These are phyloP conservation scores for Herminia tarsipennalis DNA, from an alignment of 2,888 invertebrate genomes.

Conservation along the genomic window DNA sequence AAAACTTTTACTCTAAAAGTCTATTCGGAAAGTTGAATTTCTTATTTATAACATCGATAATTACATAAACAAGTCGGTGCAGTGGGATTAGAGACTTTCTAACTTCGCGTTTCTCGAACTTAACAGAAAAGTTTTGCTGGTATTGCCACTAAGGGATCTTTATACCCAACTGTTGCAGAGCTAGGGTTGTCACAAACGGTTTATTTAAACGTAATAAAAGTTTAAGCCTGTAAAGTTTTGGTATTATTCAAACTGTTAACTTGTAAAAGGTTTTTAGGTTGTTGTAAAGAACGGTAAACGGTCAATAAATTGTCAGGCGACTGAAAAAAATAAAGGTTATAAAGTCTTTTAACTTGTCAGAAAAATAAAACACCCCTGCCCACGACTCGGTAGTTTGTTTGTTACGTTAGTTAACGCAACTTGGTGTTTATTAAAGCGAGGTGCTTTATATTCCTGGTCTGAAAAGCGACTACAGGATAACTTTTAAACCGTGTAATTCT, in stretches of 20 bases:
- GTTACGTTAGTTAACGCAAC: no score
- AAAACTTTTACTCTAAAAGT: conserved; percentile 3
- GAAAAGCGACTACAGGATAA: no score
- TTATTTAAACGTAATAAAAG: conserved; percentile 29
- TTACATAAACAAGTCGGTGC: conserved; percentile 54
- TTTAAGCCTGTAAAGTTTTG: conserved; percentile 23
- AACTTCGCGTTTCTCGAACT: conserved; percentile 49
- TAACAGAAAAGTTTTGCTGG: conserved; percentile 59
- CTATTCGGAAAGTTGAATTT: conserved; percentile 7
- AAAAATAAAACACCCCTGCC: no score
- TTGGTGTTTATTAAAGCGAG: no score
- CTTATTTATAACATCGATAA: conserved; percentile 38
- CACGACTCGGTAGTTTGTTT: no score
- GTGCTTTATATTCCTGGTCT: no score
- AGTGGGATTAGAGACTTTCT: conserved; percentile 48
- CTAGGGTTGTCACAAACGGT: conserved; percentile 27
- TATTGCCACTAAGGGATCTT: conserved; percentile 42
- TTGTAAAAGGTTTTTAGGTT: neutral
- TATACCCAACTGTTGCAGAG: conserved; percentile 28
- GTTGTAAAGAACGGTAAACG: neutral
- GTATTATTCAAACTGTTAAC: conserved; percentile 10
- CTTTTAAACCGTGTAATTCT: no score
- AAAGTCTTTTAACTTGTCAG: no score
- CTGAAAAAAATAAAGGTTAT: conserved; percentile 1
- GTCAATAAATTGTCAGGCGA: conserved; percentile 41